phyloP scores from a whole-genome alignment of 2,797 vertebrate species.

The Leptodactylus fallax region DNA sequence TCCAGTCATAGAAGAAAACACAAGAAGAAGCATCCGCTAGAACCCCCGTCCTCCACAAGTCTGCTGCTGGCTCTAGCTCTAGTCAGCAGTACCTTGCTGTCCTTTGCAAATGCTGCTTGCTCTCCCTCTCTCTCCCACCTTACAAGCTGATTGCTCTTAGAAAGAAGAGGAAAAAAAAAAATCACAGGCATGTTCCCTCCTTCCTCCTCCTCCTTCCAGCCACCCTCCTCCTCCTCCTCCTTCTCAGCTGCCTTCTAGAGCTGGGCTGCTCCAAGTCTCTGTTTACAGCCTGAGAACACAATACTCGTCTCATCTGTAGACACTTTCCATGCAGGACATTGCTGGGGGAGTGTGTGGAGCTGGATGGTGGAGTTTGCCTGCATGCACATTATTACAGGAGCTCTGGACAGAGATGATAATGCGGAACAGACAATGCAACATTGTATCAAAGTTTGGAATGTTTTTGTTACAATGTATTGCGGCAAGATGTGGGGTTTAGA shows the following conservation, averaged over 20 bases:
- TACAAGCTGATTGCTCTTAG: conserved; percentile 60
- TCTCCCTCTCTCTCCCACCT: conserved; percentile 52
- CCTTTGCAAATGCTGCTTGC: conserved; percentile 21
- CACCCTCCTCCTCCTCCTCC: conserved; percentile 39
- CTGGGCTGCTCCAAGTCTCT: conserved; percentile 43
- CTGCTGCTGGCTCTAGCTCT: conserved; percentile 2
- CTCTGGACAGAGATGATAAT: not conserved
- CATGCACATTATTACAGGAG: not conserved
- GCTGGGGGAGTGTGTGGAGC: not conserved
- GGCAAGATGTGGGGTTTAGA: not conserved
- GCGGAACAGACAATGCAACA: not conserved
- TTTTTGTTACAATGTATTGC: not conserved
- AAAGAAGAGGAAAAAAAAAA: conserved; percentile 48
- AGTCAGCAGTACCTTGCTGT: conserved; percentile 32
- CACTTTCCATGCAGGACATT: conserved; percentile 24
- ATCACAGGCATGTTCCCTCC: conserved; percentile 51
- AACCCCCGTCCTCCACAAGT: conserved; percentile 10
- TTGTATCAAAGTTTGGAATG: not conserved
- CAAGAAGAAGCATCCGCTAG: not conserved
- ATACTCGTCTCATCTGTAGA: conserved; percentile 30
- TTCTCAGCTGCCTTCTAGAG: conserved; percentile 51
- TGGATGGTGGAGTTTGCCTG: not conserved
- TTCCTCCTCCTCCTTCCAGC: conserved; percentile 57
- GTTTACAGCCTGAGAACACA: conserved; percentile 37
- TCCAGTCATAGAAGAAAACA: not conserved